Evolutionary conservation across 1,140 invertebrate species (phyloP).

Genomic region (Cyphomyrmex costatus): DNA sequence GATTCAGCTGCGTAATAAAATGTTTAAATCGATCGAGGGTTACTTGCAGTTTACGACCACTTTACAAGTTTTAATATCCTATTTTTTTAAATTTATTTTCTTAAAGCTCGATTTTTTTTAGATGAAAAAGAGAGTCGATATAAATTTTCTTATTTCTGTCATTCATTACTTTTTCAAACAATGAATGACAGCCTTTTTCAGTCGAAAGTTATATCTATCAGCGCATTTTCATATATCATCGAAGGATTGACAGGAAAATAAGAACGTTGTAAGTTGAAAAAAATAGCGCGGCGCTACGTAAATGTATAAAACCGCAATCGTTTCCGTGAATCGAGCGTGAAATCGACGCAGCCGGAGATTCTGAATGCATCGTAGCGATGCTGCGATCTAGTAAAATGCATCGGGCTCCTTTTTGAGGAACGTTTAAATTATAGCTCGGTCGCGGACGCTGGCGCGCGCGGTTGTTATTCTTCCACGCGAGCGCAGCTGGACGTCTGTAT

Average conservation of each 20-base stretch:
- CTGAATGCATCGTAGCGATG: constrained; percentile 38
- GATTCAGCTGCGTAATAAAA: neutral
- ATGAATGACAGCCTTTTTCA: neutral
- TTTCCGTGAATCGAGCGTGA: constrained; percentile 47
- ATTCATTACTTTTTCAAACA: constrained; percentile 1
- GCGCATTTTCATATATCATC: constrained; percentile 22
- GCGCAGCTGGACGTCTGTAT: constrained; percentile 81
- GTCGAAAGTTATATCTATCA: neutral
- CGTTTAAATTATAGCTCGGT: constrained; percentile 74
- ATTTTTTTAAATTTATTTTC: neutral
- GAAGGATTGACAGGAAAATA: constrained; percentile 54
- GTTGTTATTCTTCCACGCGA: constrained; percentile 68
- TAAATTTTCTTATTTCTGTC: neutral
- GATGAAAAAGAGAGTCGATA: neutral
- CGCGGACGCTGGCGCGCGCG: constrained; percentile 31
- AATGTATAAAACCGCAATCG: constrained; percentile 33
- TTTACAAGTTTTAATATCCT: neutral
- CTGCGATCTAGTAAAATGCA: constrained; percentile 73
- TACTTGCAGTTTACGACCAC: neutral
- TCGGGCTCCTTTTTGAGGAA: constrained; percentile 70
- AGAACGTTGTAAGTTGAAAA: constrained; percentile 46
- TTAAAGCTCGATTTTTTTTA: neutral
- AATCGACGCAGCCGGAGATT: constrained; percentile 33
- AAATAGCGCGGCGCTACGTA: constrained; percentile 14
- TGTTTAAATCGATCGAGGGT: neutral